Conservation (phyloP, 1,140 invertebrate genomes). For the Drosophila yakuba region DNA sequence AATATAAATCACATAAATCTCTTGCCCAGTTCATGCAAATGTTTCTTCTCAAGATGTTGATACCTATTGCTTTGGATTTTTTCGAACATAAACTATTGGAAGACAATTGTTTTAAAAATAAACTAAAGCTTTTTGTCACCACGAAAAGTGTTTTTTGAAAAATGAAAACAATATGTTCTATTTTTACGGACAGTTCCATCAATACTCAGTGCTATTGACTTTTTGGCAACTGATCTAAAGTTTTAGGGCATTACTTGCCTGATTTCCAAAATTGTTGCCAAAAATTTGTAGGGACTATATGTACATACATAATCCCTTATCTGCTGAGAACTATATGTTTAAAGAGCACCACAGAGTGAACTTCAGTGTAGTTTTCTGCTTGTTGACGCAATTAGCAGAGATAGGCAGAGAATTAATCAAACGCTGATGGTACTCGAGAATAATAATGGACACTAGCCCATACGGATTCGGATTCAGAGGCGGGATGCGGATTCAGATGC, state of each 20-base stretch:
- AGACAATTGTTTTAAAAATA: conserved; percentile 9
- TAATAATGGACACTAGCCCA: conserved; percentile 52
- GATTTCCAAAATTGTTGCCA: neutral
- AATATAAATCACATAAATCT: neutral
- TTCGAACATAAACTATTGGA: neutral
- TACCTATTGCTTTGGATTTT: neutral
- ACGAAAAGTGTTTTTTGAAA: neutral
- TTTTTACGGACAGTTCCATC: neutral
- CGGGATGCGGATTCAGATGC: conserved; percentile 4
- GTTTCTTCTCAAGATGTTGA: no score
- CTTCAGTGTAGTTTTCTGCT: conserved; percentile 27
- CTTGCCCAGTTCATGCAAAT: no score
- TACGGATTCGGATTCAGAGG: conserved; percentile 3
- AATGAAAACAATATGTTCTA: neutral
- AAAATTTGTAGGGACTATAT: neutral
- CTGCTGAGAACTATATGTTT: conserved; percentile 1
- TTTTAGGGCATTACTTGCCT: neutral
- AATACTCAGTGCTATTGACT: neutral
- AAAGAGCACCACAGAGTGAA: conserved; percentile 7
- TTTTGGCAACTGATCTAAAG: neutral
- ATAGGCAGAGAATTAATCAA: conserved; percentile 59
- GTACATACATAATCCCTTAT: neutral
- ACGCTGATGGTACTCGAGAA: conserved; percentile 49
- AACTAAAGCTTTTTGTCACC: conserved; percentile 3
- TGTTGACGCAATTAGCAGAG: conserved; percentile 37